A percentile compares a stretch with the other conserved stretches of the same genome.
phyloP scores from a whole-genome alignment of 2,888 invertebrate genomes.

The Sipha maydis region DNA sequence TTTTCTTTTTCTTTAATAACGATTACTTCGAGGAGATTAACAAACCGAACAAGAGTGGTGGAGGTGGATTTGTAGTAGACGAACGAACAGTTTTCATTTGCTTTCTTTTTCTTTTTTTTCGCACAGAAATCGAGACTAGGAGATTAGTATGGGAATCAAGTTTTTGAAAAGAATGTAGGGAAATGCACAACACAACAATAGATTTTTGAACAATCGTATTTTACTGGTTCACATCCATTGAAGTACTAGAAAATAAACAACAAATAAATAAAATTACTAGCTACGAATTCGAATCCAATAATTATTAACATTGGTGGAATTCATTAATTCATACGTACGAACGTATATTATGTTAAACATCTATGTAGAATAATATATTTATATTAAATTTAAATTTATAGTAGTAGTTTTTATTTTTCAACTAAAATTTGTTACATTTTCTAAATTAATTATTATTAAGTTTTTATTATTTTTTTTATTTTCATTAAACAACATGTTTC shows the following conservation, averaged over 20 bases:
- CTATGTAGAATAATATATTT: conserved; percentile 7
- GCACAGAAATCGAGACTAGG: too few relatives aligned
- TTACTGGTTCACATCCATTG: conserved; percentile 46
- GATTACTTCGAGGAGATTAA: not conserved
- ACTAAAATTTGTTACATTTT: conserved; percentile 16
- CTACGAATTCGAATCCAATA: conserved; percentile 55
- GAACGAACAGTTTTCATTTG: not conserved
- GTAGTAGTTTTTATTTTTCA: conserved; percentile 37
- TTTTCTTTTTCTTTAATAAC: not conserved
- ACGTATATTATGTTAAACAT: conserved; percentile 19
- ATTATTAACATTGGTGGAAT: conserved; percentile 49
- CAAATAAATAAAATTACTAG: conserved; percentile 43
- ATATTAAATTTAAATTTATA: conserved; percentile 21
- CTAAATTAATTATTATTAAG: conserved; percentile 16
- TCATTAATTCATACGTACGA: conserved; percentile 41
- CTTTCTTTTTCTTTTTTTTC: too few relatives aligned
- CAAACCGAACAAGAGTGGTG: not conserved
- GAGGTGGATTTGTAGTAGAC: not conserved
- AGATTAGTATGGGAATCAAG: too few relatives aligned
- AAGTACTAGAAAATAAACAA: conserved; percentile 55
- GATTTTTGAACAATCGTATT: conserved; percentile 45
- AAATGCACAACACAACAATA: conserved; percentile 16
- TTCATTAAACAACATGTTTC: conserved; percentile 30
- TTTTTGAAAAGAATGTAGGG: not conserved
- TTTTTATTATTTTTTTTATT: conserved; percentile 18